phyloP scores from a whole-genome alignment of 1,140 invertebrate genomes.

The Lethocerus indicus region DNA sequence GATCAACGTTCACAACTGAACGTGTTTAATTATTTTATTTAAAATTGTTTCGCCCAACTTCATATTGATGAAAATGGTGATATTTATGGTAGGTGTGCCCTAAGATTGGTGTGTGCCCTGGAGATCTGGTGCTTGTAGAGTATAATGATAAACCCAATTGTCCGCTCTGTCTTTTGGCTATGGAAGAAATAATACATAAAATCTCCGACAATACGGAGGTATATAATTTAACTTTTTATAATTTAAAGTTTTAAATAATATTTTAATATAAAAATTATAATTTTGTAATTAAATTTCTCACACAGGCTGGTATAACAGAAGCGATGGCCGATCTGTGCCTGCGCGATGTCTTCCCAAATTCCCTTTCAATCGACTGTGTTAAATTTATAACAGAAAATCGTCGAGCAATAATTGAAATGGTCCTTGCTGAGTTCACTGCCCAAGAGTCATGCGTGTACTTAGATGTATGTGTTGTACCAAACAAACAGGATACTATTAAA shows the following conservation, averaged over 20 bases:
- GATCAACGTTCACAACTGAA: background rate
- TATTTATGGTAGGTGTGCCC: slow-evolving; percentile 36
- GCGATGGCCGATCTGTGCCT: slow-evolving; percentile 55
- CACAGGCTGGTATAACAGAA: slow-evolving; percentile 46
- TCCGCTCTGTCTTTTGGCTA: slow-evolving; percentile 64
- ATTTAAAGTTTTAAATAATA: background rate
- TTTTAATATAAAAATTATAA: background rate
- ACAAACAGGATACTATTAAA: background rate
- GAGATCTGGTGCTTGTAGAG: slow-evolving; percentile 24
- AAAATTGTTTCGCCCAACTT: slow-evolving; percentile 3
- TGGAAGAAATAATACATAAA: slow-evolving; percentile 46
- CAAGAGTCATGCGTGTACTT: slow-evolving; percentile 61
- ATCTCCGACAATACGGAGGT: slow-evolving; percentile 36
- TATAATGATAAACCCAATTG: slow-evolving; percentile 40
- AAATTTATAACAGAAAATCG: slow-evolving; percentile 61
- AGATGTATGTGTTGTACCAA: slow-evolving; percentile 39
- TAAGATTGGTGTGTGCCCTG: slow-evolving; percentile 35
- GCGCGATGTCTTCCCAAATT: slow-evolving; percentile 35
- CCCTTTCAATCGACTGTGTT: slow-evolving; percentile 44
- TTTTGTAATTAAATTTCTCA: too few species aligned
- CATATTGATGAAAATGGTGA: slow-evolving; percentile 5
- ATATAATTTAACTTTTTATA: slow-evolving; percentile 15
- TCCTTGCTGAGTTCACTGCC: slow-evolving; percentile 55
- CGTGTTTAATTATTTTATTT: background rate
- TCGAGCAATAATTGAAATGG: slow-evolving; percentile 54